These are phyloP conservation scores for Montipora efflorescens DNA, from an alignment of 64 coral and sea anemone genomes.

Conservation along the genomic window DNA sequence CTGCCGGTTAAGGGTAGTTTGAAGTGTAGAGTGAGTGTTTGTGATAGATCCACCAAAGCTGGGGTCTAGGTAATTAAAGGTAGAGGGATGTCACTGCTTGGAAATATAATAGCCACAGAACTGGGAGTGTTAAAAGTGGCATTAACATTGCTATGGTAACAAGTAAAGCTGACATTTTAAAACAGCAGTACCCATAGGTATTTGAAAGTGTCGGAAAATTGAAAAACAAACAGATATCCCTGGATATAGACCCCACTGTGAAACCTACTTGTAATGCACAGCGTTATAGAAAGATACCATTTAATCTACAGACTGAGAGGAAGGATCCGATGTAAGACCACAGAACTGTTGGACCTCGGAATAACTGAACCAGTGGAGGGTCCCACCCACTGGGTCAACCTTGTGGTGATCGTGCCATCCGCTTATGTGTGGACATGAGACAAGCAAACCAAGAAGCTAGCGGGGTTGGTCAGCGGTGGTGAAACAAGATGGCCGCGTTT, in stretches of 20 bases:
- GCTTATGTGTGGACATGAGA: background rate
- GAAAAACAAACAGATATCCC: conserved; percentile 7
- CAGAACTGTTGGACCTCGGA: conserved; percentile 17
- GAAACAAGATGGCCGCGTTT: too few species aligned
- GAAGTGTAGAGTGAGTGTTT: background rate
- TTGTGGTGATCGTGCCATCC: conserved; percentile 15
- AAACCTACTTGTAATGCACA: conserved; percentile 18
- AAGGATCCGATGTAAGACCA: conserved; percentile 2
- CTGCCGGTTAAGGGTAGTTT: conserved; percentile 31
- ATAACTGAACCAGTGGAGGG: conserved; percentile 38
- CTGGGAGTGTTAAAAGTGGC: conserved; percentile 5
- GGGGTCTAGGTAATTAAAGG: conserved; percentile 1
- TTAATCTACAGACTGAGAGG: background rate
- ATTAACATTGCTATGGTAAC: background rate
- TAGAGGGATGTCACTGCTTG: conserved; percentile 39
- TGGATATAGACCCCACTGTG: background rate
- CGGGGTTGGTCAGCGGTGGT: too few species aligned
- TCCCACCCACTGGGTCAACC: conserved; percentile 39
- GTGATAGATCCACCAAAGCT: background rate
- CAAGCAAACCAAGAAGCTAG: background rate
- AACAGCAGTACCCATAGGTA: conserved; percentile 17
- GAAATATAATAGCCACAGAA: background rate
- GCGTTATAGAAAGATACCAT: background rate
- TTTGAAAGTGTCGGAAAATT: conserved; percentile 40
- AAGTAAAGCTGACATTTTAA: background rate